Conservation (phyloP, 1,140 invertebrate genomes). For the Thaumetopoea pityocampa region DNA sequence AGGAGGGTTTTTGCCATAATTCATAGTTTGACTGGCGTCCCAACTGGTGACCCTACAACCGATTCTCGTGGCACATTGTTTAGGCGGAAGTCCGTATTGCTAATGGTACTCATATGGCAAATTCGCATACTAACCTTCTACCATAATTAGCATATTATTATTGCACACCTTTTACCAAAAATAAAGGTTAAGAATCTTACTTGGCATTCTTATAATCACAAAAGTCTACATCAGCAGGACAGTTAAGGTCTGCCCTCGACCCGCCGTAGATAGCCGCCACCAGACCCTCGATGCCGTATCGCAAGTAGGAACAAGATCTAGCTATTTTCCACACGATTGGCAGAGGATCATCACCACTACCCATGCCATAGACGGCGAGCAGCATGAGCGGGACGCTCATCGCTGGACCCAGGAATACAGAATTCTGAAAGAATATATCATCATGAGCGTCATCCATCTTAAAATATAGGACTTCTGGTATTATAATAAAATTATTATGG, state of each 20-base stretch:
- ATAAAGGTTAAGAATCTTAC: conserved; percentile 35
- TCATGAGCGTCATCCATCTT: no score
- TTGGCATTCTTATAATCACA: conserved; percentile 82
- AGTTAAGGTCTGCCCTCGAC: conserved; percentile 80
- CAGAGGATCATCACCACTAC: conserved; percentile 78
- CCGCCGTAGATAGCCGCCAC: conserved; percentile 87
- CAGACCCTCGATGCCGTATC: conserved; percentile 85
- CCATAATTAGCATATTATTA: no score
- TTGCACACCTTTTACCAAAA: no score
- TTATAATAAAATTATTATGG: no score
- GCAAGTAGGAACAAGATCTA: conserved; percentile 90
- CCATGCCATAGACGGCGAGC: conserved; percentile 85
- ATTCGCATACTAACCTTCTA: no score
- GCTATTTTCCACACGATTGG: conserved; percentile 82
- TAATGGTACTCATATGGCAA: no score
- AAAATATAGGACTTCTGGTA: no score
- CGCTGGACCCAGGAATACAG: conserved; percentile 86
- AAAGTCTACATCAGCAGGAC: conserved; percentile 80
- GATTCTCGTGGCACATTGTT: no score
- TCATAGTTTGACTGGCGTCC: no score
- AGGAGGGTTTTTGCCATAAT: no score
- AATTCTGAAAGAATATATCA: conserved; percentile 83
- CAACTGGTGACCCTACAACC: no score
- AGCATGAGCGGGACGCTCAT: conserved; percentile 85
- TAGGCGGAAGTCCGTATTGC: no score